phyloP scores from a whole-genome alignment of 2,113 vertebrate species.

The Ctenodactylus gundi region DNA sequence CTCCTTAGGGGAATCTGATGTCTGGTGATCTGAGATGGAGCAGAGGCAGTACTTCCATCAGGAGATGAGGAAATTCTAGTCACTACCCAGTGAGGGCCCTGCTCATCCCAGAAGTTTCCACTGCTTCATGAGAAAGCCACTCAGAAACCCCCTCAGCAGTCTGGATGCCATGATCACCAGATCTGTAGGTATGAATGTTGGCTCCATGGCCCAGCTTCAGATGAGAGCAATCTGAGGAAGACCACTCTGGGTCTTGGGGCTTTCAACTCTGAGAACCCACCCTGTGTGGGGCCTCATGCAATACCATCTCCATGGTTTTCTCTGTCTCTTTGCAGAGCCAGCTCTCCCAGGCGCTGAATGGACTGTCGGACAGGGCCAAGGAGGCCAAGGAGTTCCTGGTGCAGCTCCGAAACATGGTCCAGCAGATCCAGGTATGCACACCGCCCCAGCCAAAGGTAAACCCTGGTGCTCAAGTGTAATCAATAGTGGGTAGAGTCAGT shows the following conservation, averaged over 20 bases:
- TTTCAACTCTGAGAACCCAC: background rate
- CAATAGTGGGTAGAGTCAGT: background rate
- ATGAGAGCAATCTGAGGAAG: background rate
- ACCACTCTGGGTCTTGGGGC: background rate
- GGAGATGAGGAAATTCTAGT: background rate
- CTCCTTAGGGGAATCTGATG: no score
- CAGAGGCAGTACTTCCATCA: background rate
- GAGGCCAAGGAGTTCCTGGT: slow-evolving; percentile 98
- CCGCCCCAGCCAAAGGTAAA: background rate
- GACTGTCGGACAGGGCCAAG: slow-evolving; percentile 96
- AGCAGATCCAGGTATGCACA: slow-evolving; percentile 94
- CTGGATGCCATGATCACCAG: background rate
- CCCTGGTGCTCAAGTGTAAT: background rate
- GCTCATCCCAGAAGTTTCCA: background rate
- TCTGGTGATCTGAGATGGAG: no score
- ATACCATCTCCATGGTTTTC: background rate
- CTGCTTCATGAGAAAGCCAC: background rate
- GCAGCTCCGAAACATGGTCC: slow-evolving; percentile 97
- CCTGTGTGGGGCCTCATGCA: background rate
- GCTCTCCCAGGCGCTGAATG: slow-evolving; percentile 96
- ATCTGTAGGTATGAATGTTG: background rate
- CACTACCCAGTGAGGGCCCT: background rate
- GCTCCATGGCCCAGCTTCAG: background rate
- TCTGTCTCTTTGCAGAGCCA: slow-evolving; percentile 88
- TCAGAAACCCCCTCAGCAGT: background rate